Conservation (phyloP, 2,797 vertebrate genomes). For the Apogon hyalosoma region DNA sequence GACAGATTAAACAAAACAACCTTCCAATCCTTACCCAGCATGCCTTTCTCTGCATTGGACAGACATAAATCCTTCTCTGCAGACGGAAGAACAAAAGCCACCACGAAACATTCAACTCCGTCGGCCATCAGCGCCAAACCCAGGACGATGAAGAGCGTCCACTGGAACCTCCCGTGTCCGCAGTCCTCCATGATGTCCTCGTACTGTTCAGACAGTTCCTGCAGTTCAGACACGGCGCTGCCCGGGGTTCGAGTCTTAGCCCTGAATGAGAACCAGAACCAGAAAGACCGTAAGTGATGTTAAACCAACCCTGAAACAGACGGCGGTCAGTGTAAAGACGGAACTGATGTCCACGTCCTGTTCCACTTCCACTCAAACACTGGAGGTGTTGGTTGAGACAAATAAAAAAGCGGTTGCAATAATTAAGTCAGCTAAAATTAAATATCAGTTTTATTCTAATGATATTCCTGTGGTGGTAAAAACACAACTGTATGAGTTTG, state of each 20-base stretch:
- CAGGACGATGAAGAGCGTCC: slow-evolving; percentile 93
- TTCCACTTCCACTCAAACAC: too few relatives aligned
- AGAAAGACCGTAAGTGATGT: background rate
- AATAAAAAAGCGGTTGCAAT: too few relatives aligned
- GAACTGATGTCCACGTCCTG: too few relatives aligned
- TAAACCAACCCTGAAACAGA: too few relatives aligned
- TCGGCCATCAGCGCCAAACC: slow-evolving; percentile 97
- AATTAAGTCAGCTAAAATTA: too few relatives aligned
- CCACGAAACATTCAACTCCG: slow-evolving; percentile 96
- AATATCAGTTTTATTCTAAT: too few relatives aligned
- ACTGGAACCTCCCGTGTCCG: slow-evolving; percentile 95
- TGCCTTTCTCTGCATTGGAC: slow-evolving; percentile 94
- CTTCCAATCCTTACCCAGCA: slow-evolving; percentile 89
- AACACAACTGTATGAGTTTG: too few relatives aligned
- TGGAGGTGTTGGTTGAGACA: too few relatives aligned
- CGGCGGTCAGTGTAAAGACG: too few relatives aligned
- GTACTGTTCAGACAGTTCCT: slow-evolving; percentile 94
- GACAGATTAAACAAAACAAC: too few relatives aligned
- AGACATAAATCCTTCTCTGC: slow-evolving; percentile 97
- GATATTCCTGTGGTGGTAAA: too few relatives aligned
- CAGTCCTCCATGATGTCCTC: slow-evolving; percentile 97
- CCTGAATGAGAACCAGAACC: slow-evolving; percentile 40
- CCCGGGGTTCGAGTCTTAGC: slow-evolving; percentile 58
- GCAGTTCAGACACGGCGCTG: slow-evolving; percentile 83
- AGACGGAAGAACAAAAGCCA: slow-evolving; percentile 94